Percentiles rank a stretch among this genome's conserved stretches.
These are phyloP conservation scores for Philopedon plagiatum DNA, from an alignment of 2,888 invertebrate genomes.

Conservation along the genomic window DNA sequence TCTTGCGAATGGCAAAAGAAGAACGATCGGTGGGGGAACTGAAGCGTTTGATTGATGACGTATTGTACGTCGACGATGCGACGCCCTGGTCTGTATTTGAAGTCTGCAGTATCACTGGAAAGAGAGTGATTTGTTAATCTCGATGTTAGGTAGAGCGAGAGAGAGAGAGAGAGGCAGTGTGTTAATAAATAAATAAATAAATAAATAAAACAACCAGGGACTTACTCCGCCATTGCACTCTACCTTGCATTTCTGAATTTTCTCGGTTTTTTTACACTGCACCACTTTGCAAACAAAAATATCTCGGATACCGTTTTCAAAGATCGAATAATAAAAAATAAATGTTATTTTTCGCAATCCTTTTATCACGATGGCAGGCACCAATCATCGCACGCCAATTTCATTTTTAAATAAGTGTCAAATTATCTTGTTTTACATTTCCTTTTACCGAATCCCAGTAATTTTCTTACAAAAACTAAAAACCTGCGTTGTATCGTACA, in stretches of 20 bases:
- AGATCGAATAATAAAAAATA: too few relatives aligned
- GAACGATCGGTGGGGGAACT: conserved; percentile 54
- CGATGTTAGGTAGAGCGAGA: background rate
- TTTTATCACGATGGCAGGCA: too few relatives aligned
- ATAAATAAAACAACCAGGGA: background rate
- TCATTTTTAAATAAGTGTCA: conserved; percentile 16
- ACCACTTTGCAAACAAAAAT: too few relatives aligned
- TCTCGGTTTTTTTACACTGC: too few relatives aligned
- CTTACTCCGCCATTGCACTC: background rate
- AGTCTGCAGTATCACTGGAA: conserved; percentile 53
- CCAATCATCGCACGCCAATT: background rate
- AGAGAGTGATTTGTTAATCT: conserved; percentile 20
- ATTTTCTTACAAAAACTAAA: too few relatives aligned
- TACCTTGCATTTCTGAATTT: too few relatives aligned
- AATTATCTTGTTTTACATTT: too few relatives aligned
- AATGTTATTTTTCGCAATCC: too few relatives aligned
- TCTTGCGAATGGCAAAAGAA: conserved; percentile 54
- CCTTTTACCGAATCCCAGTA: too few relatives aligned
- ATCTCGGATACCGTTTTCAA: too few relatives aligned
- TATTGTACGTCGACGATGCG: conserved; percentile 57
- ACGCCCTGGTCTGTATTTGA: conserved; percentile 55
- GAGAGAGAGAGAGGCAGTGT: conserved; percentile 37
- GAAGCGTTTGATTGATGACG: conserved; percentile 52
- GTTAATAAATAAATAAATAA: too few relatives aligned
- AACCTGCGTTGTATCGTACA: too few relatives aligned